Percentiles rank a stretch among this genome's conserved stretches.
These are phyloP conservation scores for Meghimatium bilineatum DNA, from an alignment of 2,888 invertebrate species.

Conservation along the genomic window DNA sequence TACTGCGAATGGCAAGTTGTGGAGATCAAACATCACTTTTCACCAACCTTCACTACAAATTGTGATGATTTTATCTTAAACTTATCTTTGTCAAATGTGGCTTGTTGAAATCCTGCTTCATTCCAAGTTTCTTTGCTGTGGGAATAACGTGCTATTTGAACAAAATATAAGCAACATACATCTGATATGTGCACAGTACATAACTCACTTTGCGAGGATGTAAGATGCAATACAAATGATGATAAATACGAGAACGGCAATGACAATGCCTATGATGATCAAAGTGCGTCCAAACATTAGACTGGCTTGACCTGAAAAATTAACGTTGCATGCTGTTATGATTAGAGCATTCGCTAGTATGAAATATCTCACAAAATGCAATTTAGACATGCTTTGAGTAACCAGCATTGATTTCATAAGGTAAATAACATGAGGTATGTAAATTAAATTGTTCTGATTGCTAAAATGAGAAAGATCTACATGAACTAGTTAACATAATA, in stretches of 20 bases:
- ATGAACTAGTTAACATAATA: too few species aligned
- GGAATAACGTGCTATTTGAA: not conserved
- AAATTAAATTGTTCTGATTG: too few species aligned
- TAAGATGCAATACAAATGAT: conserved; percentile 61
- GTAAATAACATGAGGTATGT: too few species aligned
- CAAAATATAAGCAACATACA: not conserved
- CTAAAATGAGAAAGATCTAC: too few species aligned
- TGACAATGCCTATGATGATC: conserved; percentile 59
- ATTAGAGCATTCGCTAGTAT: not conserved
- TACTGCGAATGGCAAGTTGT: too few species aligned
- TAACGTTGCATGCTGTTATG: conserved; percentile 22
- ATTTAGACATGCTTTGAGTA: not conserved
- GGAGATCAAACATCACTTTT: too few species aligned
- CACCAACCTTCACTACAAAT: too few species aligned
- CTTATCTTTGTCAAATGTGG: too few species aligned
- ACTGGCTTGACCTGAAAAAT: conserved; percentile 43
- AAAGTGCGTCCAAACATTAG: conserved; percentile 54
- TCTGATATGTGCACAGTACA: not conserved
- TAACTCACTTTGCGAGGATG: conserved; percentile 53
- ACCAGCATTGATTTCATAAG: not conserved
- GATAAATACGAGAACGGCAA: conserved; percentile 58
- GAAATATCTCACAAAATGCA: not conserved
- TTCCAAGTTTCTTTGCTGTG: too few species aligned
- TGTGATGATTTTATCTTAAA: too few species aligned
- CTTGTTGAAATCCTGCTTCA: too few species aligned